Base-by-base conservation (phyloP, 1,140 invertebrate species). In the Monochamus saltuarius region DNA sequence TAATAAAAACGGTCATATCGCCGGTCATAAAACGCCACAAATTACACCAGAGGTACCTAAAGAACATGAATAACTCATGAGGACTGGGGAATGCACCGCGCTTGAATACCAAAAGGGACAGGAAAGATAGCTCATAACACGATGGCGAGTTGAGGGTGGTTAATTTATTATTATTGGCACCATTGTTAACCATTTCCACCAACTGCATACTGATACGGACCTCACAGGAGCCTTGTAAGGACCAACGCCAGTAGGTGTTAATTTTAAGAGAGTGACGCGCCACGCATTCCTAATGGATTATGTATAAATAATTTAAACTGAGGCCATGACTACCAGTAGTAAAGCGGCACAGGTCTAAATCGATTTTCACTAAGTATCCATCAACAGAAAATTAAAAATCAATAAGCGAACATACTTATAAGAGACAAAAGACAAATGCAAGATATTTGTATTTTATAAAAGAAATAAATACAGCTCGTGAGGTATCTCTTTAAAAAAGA, bases 121-220 rank as follows among this genome's bases (percentile, higher is more conserved):
- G 66, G 69, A 72, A 72, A 72, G 64, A 69, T 72, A 64, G 58
- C 62, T 69, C 63, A 67, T 66, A 61, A 65, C 58, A 60, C 71
- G 71, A 71, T 67, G 58, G 57, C n/a, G n/a, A n/a, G n/a, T n/a
- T 57, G 69, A 73, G 67, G 71, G 67, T 70, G 67, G 67, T 63
- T 73, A 71, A 73, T 73, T 71, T 73, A 73, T 73, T 69, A 62
- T 69, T 71, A 73, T 71, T 71, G 71, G 57, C 62, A 66, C 61
- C 62, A 73, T 73, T 73, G 71, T 73, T 73, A 73, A 72, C 70
- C 61, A 70, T 68, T 58, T 61, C 56, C 58, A 57, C 57, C 57
- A 59, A 60, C 60, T 66, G 70, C 64, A 72, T 72, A 72, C 70
- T 72, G 69, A 72, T 65, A 62, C 37, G 61, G 70, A 72, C 70